These are phyloP conservation scores for Eidolon helvum DNA, from an alignment of 2,113 vertebrate genomes.

Conservation along the genomic window DNA sequence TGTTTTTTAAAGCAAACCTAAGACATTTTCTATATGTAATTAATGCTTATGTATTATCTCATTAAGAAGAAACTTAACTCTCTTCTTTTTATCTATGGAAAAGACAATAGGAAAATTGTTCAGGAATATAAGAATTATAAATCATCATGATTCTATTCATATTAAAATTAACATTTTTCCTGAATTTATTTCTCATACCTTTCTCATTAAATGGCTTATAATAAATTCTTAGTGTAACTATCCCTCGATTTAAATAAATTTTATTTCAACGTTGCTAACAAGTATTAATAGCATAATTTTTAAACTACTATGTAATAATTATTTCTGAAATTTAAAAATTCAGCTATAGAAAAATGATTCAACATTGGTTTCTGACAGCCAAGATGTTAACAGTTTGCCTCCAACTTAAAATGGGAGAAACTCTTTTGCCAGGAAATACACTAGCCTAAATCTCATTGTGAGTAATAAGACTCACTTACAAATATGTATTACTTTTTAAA, in stretches of 20 bases:
- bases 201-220: neutral
- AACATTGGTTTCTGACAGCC: neutral
- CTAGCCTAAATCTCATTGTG: neutral
- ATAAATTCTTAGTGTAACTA: neutral
- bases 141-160: neutral
- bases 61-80: neutral
- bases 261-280: neutral
- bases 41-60: neutral
- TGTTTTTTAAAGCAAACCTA: neutral
- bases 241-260: neutral
- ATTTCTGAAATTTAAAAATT: constrained; percentile 25
- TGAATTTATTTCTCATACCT: neutral
- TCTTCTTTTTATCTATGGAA: neutral
- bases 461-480: neutral
- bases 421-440: neutral
- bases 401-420: neutral
- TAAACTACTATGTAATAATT: neutral
- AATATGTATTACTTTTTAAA: neutral
- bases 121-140: neutral
- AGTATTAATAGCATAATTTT: neutral
- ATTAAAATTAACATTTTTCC: constrained; percentile 6
- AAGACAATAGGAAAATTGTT: neutral
- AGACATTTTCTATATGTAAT: too few species aligned
- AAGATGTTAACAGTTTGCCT: neutral
- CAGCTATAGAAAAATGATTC: neutral